Evolutionary conservation across 2,113 vertebrate species (phyloP), one percentile per base, ranked within the genome.

Genomic region (Catharus fuscescens): DNA sequence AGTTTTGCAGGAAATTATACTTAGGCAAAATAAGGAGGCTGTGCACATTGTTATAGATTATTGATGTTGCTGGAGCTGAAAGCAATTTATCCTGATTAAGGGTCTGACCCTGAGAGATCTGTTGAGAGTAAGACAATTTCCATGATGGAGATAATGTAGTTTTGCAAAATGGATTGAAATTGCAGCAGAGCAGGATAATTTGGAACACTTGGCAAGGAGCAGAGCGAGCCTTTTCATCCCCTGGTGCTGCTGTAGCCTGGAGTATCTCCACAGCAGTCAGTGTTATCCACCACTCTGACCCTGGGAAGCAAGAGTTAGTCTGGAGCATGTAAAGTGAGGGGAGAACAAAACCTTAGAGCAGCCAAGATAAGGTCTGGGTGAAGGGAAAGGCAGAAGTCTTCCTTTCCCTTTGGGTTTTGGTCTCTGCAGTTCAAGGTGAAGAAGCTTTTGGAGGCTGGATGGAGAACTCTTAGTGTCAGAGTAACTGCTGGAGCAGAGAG

Each of bases 21-120:
- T 78, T 84, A 40, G 0, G 6, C 1, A 3, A 86, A 92, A 65
- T 67, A 38, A 74, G 18, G 32, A 91, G 84, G 40, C 74, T 5
- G 2, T 80, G 45, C 79, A 94, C 77, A 50, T 90, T 85, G 78
- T 88, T 92, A 66, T 1, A 76, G 81, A 54, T 85, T 64, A 94
- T 44, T 90, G 89, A 52, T 6, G 11, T 85, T 52, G 28, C 62
- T 83, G 57, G 64, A 89, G 65, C 77, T 67, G 73, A 84, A 87
- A 91, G 93, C 66, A 72, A 21, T 94, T 91, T 82, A 45, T 85
- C 42, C 80, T 72, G 66, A 81, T 87, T 79, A 93, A 85, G 53
- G 45, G 20, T 50, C 54, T 87, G 89, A 81, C 78, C 86, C 86
- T 42, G 26, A 81, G 70, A 87, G 53, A 38, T 85, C 65, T 85